Evolutionary conservation across 2,888 invertebrate genomes (phyloP).

Genomic region (Cheilosia vernalis): DNA sequence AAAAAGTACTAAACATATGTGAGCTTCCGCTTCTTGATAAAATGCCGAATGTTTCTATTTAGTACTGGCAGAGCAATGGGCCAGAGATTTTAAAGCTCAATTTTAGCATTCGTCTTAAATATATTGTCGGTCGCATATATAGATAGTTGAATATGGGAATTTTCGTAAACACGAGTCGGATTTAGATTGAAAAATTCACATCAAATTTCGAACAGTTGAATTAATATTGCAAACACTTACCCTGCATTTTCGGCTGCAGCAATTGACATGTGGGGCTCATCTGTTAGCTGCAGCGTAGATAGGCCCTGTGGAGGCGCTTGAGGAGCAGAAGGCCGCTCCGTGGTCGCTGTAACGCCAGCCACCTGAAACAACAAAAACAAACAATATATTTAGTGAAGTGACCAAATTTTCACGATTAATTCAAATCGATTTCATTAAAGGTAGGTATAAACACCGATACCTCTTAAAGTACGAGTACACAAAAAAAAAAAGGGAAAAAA

Average conservation of each 20-base stretch:
- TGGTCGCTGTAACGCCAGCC: constrained; percentile 80
- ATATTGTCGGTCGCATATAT: too few relatives aligned
- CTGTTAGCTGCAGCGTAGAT: constrained; percentile 83
- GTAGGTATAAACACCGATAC: neutral
- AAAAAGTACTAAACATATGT: too few relatives aligned
- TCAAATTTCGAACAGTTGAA: neutral
- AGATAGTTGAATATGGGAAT: too few relatives aligned
- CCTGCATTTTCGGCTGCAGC: constrained; percentile 84
- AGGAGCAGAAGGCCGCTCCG: constrained; percentile 78
- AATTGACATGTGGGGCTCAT: constrained; percentile 84
- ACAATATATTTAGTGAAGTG: constrained; percentile 1
- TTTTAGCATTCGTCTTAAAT: too few relatives aligned
- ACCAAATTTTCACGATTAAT: constrained; percentile 34
- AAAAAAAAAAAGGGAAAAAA: neutral
- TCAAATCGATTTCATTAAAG: constrained; percentile 44
- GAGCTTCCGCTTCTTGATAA: too few relatives aligned
- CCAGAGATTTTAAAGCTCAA: too few relatives aligned
- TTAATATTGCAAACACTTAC: constrained; percentile 78
- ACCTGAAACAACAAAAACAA: constrained; percentile 75
- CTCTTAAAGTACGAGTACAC: constrained; percentile 11
- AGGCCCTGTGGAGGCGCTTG: constrained; percentile 81
- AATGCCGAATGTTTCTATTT: too few relatives aligned
- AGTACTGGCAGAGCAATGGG: too few relatives aligned
- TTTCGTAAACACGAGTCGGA: too few relatives aligned
- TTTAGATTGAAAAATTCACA: too few relatives aligned